Evolutionary conservation across 2,888 invertebrate species (phyloP).

Genomic region (Drosophila pegasa): DNA sequence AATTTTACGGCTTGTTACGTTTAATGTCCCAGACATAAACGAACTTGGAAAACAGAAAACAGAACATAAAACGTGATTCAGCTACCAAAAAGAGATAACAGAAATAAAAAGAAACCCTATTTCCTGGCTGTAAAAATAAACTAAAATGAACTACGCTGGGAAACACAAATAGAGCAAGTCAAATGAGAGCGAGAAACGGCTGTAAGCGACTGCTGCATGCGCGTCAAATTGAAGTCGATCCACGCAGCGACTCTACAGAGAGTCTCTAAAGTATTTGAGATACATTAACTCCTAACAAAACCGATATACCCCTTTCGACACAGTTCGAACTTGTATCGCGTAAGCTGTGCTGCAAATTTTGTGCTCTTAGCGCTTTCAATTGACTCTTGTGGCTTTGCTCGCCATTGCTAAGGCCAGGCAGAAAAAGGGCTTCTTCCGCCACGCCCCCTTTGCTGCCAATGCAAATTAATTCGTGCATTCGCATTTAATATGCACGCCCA

Average conservation of each 20-base stretch:
- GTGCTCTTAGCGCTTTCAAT: slow-evolving; percentile 28
- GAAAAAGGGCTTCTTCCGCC: neutral
- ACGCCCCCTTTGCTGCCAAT: slow-evolving; percentile 32
- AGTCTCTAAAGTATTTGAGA: too few relatives aligned
- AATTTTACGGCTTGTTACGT: slow-evolving; percentile 32
- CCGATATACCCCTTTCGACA: neutral
- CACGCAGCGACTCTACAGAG: too few relatives aligned
- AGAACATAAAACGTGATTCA: slow-evolving; percentile 13
- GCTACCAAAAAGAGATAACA: slow-evolving; percentile 13
- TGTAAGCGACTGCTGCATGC: too few relatives aligned
- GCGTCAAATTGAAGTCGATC: too few relatives aligned
- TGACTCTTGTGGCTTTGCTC: slow-evolving; percentile 28
- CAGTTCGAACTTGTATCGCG: neutral
- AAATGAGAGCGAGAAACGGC: too few relatives aligned
- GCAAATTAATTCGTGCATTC: slow-evolving; percentile 39
- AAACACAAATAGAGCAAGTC: neutral
- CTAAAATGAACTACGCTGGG: neutral
- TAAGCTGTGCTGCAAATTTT: slow-evolving; percentile 22
- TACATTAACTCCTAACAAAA: too few relatives aligned
- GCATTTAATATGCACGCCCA: slow-evolving; percentile 43
- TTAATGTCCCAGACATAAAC: slow-evolving; percentile 24
- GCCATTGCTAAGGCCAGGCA: slow-evolving; percentile 1
- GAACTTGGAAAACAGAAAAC: neutral
- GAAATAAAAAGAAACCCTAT: slow-evolving; percentile 5
- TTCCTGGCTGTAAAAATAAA: slow-evolving; percentile 26